These are phyloP conservation scores for Stenopsyche tienmushanensis DNA, from an alignment of 1,140 invertebrate genomes.

Conservation along the genomic window DNA sequence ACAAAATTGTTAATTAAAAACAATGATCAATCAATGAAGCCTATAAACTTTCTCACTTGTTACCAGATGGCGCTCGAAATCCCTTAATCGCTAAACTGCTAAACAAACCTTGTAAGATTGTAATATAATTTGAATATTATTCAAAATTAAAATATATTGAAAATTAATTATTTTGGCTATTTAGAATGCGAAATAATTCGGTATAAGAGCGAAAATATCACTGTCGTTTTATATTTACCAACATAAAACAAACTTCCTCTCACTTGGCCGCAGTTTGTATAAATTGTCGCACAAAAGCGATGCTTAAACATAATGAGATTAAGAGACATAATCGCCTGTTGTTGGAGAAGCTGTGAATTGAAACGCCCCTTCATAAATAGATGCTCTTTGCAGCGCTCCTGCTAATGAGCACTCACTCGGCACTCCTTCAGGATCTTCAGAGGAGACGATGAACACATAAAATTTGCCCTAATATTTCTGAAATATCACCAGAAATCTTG, in stretches of 20 bases:
- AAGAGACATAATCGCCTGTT: neutral
- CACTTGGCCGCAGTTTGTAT: neutral
- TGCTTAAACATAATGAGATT: neutral
- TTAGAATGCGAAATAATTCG: neutral
- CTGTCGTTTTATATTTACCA: neutral
- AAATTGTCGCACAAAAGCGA: neutral
- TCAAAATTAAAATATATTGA: too few relatives aligned
- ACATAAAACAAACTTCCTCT: neutral
- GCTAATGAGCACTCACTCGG: neutral
- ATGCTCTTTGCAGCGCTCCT: neutral
- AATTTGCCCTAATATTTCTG: neutral
- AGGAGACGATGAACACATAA: neutral
- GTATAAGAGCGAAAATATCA: neutral
- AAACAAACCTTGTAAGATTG: too few relatives aligned
- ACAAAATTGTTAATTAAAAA: too few relatives aligned
- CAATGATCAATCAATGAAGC: too few relatives aligned
- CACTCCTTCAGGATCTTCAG: neutral
- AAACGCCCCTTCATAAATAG: constrained; percentile 6
- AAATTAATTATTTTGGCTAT: neutral
- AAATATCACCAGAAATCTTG: neutral
- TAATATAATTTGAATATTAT: too few relatives aligned
- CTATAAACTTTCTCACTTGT: too few relatives aligned
- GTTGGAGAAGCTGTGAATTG: neutral
- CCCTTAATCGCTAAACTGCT: too few relatives aligned
- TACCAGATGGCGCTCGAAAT: too few relatives aligned